phyloP scores from a whole-genome alignment of 2,888 invertebrate species.

The Diloba caeruleocephala region DNA sequence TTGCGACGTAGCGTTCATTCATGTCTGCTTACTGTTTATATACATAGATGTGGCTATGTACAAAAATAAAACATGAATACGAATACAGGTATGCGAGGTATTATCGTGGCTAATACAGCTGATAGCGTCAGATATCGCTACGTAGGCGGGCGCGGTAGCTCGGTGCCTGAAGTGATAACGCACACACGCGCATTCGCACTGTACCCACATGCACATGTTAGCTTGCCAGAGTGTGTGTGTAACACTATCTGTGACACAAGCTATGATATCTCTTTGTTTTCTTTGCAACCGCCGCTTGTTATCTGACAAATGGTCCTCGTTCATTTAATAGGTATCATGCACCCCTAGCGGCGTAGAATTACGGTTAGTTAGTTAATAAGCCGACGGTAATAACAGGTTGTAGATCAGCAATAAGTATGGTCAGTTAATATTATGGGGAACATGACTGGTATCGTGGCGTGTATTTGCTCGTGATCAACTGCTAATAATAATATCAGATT shows the following conservation, averaged over 20 bases:
- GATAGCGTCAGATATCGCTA: slow-evolving; percentile 72
- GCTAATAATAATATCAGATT: slow-evolving; percentile 9
- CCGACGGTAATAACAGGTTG: slow-evolving; percentile 21
- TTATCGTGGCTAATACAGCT: slow-evolving; percentile 76
- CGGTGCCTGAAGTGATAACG: slow-evolving; percentile 57
- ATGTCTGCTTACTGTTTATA: slow-evolving; percentile 58
- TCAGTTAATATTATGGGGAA: slow-evolving; percentile 12
- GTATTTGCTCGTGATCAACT: slow-evolving; percentile 10
- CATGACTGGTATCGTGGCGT: slow-evolving; percentile 9
- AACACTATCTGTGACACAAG: slow-evolving; percentile 64
- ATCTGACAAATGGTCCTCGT: slow-evolving; percentile 70
- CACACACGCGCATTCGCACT: slow-evolving; percentile 46
- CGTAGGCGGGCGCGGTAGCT: slow-evolving; percentile 75
- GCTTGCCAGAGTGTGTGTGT: slow-evolving; percentile 34
- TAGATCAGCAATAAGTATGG: not conserved
- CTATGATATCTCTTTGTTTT: slow-evolving; percentile 79
- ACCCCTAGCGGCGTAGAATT: slow-evolving; percentile 43
- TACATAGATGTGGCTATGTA: slow-evolving; percentile 33
- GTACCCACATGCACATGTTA: slow-evolving; percentile 26
- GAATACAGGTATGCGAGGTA: slow-evolving; percentile 72
- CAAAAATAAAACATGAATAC: slow-evolving; percentile 52
- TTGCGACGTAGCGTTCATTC: slow-evolving; percentile 62
- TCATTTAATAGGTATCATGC: slow-evolving; percentile 70
- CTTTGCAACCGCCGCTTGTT: slow-evolving; percentile 72
- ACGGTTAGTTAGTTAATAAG: slow-evolving; percentile 26